Evolutionary conservation across 2,888 invertebrate species (phyloP), one percentile per base, ranked within the genome.

Genomic region (Drosophila longiperda): DNA sequence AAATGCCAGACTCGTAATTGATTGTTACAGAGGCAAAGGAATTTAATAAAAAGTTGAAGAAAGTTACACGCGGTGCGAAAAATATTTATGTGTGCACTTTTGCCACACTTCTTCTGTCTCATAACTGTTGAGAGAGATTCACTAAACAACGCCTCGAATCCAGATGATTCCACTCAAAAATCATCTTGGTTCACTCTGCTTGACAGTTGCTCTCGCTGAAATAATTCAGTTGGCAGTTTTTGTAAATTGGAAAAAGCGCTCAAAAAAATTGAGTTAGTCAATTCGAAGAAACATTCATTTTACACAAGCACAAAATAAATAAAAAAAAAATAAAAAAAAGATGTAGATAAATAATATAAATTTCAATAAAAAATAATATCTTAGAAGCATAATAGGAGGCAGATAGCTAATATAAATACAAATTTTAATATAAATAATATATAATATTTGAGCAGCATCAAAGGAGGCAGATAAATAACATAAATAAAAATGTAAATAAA

Each of bases 11-110:
- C 70, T 64, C 80, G 81, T 84, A 84, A 84, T 86, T 84, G 86
- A 84, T 84, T 86, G 84, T 84, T 72, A 72, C 78, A 80, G 63
- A 80, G 63, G 61, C 78, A 59, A 70, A 54, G 65, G 77, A 87
- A 87, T 87, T 87, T 89, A 87, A 89, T 89, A 87, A 87, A 87
- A 87, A 89, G 78, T 86, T 86, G 12, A 70, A 53, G 68, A 78
- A 85, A 84, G 85, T 79, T 87, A 74, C 80, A 85, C 77, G 80
- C 84, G 80, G 87, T 70, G 89, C 68, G 75, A 82, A 76, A 66
- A 75, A 78, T 80, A 78, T 77, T 78, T 82, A 75, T 80, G 75
- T 82, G 71, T 75, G 71, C 79, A 67, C 58, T 78, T 61, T 36
- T 26, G 57, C 34, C 32, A 38, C 29, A 23, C 11, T 33, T 42